These are phyloP conservation scores for Oophaga pumilio DNA, from an alignment of 2,113 vertebrate species.

Conservation along the genomic window DNA sequence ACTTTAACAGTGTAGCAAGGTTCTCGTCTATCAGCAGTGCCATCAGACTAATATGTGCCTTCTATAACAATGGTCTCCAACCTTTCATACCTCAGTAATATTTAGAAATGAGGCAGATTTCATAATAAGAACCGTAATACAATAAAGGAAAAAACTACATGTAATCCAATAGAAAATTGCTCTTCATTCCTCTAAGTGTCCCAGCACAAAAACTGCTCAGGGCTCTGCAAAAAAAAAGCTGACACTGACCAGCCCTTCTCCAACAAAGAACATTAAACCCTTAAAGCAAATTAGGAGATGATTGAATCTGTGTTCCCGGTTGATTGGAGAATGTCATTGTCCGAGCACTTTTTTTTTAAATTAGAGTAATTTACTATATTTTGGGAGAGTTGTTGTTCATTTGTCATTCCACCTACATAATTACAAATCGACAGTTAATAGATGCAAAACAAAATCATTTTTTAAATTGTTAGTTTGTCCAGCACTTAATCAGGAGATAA, in stretches of 20 bases:
- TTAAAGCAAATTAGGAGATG: background rate
- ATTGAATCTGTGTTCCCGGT: background rate
- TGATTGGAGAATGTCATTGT: background rate
- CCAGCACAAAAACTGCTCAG: background rate
- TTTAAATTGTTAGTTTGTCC: no score
- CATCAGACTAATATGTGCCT: background rate
- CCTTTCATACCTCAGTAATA: background rate
- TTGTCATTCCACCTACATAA: background rate
- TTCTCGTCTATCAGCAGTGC: no score
- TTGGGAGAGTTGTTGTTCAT: background rate
- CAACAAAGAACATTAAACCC: background rate
- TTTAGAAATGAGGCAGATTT: background rate
- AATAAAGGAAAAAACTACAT: background rate
- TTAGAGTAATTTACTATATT: background rate
- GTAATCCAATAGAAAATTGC: background rate
- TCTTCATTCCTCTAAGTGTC: background rate
- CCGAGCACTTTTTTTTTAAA: background rate
- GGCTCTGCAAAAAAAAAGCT: slow-evolving; percentile 4
- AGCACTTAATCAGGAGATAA: no score
- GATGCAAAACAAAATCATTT: background rate
- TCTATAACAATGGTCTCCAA: background rate
- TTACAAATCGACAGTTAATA: background rate
- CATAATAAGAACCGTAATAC: background rate
- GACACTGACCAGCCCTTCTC: background rate
- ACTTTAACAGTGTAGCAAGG: no score